Evolutionary conservation across 1,140 invertebrate species (phyloP).

Genomic region (Armadillidium nasatum): DNA sequence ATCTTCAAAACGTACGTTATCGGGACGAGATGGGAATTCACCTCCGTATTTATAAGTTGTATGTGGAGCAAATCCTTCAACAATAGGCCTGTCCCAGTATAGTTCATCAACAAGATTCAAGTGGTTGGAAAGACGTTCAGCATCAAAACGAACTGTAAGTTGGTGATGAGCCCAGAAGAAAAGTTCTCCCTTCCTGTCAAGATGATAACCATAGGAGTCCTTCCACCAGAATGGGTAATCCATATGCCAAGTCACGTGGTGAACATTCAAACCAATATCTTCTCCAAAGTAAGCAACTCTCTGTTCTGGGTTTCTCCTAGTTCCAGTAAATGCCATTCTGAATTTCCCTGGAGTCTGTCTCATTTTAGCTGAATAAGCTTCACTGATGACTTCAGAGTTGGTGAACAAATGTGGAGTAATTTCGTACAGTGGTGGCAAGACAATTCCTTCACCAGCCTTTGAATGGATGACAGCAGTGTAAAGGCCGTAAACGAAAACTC

Average conservation of each 20-base stretch:
- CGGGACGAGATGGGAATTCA: conserved; percentile 57
- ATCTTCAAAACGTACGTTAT: conserved; percentile 52
- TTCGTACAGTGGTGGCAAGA: conserved; percentile 61
- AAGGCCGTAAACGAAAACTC: conserved; percentile 15
- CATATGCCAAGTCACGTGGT: conserved; percentile 58
- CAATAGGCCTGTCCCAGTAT: conserved; percentile 49
- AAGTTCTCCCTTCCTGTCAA: conserved; percentile 47
- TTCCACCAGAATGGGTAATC: conserved; percentile 55
- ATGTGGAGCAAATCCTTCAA: conserved; percentile 60
- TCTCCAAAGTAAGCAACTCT: conserved; percentile 63
- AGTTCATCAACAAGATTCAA: conserved; percentile 50
- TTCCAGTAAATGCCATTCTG: conserved; percentile 29
- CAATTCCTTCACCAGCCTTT: not conserved
- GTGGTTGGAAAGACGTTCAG: conserved; percentile 53
- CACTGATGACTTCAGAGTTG: conserved; percentile 45
- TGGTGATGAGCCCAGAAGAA: conserved; percentile 55
- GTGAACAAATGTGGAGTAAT: conserved; percentile 56
- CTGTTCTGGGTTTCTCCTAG: conserved; percentile 48
- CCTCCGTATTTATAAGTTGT: conserved; percentile 60
- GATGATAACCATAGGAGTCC: conserved; percentile 47
- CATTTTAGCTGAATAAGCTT: conserved; percentile 49
- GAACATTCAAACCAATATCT: conserved; percentile 63
- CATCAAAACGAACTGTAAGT: conserved; percentile 53
- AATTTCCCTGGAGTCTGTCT: conserved; percentile 45
- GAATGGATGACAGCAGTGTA: conserved; percentile 53